Percentiles rank a stretch among this genome's conserved stretches.
These are phyloP conservation scores for Geopemphigus sp. DNA, from an alignment of 1,140 invertebrate genomes.

Conservation along the genomic window DNA sequence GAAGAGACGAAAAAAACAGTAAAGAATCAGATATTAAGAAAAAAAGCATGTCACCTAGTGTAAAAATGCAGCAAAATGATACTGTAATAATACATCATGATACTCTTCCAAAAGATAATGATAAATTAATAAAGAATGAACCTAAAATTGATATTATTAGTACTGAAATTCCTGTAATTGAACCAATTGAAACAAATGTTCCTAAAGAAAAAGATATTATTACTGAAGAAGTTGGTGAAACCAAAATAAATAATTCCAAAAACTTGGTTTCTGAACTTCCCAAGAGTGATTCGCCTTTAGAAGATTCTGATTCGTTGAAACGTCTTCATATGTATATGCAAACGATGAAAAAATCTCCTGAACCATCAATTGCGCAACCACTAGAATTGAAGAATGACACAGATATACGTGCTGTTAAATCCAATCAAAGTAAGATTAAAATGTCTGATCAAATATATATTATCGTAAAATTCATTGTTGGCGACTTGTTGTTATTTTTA, in stretches of 20 bases:
- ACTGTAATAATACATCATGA: not conserved
- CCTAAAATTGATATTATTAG: not conserved
- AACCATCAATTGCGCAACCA: not conserved
- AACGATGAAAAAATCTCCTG: conserved; percentile 46
- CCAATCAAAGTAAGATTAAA: conserved; percentile 47
- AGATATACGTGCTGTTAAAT: not conserved
- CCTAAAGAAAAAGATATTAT: not conserved
- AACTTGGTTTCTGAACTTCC: not conserved
- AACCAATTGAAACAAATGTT: not conserved
- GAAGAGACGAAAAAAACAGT: conserved; percentile 28
- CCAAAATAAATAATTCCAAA: not conserved
- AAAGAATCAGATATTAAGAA: conserved; percentile 30
- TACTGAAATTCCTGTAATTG: not conserved
- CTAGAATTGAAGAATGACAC: conserved; percentile 26
- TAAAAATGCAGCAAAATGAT: not conserved
- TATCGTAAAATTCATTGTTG: conserved; percentile 18
- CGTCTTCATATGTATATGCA: conserved; percentile 39
- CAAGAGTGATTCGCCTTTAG: conserved; percentile 15
- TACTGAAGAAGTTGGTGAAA: conserved; percentile 6
- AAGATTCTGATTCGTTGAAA: conserved; percentile 45
- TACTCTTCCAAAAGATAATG: not conserved
- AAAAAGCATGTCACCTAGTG: not conserved
- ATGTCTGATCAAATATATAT: conserved; percentile 36
- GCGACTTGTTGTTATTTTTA: conserved; percentile 47
- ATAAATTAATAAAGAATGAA: not conserved